Evolutionary conservation across 2,797 vertebrate genomes (phyloP).

Genomic region (Garrulus glandarius): DNA sequence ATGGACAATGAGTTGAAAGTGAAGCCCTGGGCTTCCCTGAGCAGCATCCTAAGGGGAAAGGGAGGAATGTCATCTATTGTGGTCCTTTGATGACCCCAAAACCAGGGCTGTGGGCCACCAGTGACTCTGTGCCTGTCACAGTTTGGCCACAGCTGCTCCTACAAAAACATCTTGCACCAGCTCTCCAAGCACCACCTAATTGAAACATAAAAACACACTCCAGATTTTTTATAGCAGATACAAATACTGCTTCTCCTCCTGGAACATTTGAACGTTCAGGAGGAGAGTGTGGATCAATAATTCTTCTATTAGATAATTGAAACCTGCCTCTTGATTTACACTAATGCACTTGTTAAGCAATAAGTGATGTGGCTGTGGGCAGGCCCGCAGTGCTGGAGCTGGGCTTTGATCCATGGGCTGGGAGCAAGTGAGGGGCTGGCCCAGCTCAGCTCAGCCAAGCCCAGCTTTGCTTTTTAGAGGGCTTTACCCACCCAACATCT

Average conservation of each 20-base stretch:
- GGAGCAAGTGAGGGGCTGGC: background rate
- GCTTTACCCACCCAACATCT: background rate
- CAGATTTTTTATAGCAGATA: background rate
- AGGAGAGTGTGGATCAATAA: conserved; percentile 36
- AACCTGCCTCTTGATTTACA: conserved; percentile 59
- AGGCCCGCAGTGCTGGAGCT: background rate
- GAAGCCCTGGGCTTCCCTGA: background rate
- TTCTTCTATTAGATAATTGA: conserved; percentile 68
- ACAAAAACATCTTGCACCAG: background rate
- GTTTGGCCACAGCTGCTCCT: background rate
- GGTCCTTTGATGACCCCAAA: background rate
- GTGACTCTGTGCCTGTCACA: background rate
- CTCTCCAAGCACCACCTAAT: background rate
- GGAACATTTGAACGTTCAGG: conserved; percentile 19
- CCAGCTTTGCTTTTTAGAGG: background rate
- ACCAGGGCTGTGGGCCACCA: background rate
- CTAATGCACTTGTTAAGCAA: conserved; percentile 68
- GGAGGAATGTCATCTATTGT: background rate
- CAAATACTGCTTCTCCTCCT: conserved; percentile 48
- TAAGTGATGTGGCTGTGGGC: conserved; percentile 32
- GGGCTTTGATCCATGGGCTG: background rate
- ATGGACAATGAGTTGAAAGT: background rate
- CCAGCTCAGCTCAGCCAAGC: background rate
- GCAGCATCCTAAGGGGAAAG: background rate
- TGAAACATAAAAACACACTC: conserved; percentile 39